phyloP scores from a whole-genome alignment of 2,113 vertebrate genomes.

The Perca flavescens region DNA sequence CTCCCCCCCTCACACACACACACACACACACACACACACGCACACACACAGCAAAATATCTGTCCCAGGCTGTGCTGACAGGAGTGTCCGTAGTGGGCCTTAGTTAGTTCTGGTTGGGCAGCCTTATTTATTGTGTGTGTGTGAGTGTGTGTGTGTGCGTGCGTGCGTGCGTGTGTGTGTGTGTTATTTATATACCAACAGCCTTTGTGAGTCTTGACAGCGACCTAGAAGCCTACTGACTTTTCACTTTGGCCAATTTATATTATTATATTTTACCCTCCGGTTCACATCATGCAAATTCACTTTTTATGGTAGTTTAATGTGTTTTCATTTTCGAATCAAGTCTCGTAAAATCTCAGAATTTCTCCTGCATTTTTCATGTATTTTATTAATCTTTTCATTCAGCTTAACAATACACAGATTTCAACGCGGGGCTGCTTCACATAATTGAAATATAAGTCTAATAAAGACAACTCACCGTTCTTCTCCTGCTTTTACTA shows the following conservation, averaged over 20 bases:
- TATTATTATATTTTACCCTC: not conserved
- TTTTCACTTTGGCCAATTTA: not conserved
- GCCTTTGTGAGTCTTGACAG: slow-evolving; percentile 23
- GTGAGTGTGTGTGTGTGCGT: slow-evolving; percentile 14
- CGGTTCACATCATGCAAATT: not conserved
- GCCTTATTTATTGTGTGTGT: slow-evolving; percentile 55
- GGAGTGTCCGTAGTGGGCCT: slow-evolving; percentile 64
- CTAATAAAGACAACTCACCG: not conserved
- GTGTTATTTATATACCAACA: slow-evolving; percentile 49
- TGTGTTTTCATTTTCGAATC: not conserved
- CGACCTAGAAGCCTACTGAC: not conserved
- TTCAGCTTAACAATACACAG: not conserved
- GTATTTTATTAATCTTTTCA: not conserved
- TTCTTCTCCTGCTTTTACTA: not conserved
- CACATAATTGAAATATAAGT: slow-evolving; percentile 9
- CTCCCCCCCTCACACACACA: not conserved
- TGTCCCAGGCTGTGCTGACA: slow-evolving; percentile 64
- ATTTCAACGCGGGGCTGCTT: not conserved
- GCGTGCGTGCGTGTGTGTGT: slow-evolving; percentile 2
- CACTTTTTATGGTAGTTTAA: not conserved
- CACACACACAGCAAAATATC: slow-evolving; percentile 23
- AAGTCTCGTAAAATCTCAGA: not conserved
- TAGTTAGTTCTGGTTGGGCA: slow-evolving; percentile 78
- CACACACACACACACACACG: slow-evolving; percentile 6
- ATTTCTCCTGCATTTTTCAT: not conserved